Base-by-base conservation (phyloP, 2,113 vertebrate species). In the Lonchura striata region DNA sequence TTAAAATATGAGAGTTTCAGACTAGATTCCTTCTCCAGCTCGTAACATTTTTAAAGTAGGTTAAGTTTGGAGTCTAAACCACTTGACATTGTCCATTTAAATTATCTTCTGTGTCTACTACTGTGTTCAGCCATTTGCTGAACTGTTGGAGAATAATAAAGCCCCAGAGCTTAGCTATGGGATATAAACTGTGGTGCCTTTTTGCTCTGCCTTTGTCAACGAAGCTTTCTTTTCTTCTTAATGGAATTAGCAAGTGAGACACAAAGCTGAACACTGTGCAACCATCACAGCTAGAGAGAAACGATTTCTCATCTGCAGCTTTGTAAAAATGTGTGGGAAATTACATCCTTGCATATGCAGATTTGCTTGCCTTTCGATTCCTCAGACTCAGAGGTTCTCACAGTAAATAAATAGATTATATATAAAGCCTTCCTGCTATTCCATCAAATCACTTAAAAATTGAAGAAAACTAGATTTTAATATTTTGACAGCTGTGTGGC, bases 181-280 rank as follows among this genome's bases (percentile, higher is more conserved):
- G 41, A 74, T 84, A 66, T 64, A 71, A 92, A 90, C 69, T 76
- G 11, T 39, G 39, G 14, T 19, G 41, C 75, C 63, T 63, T 49
- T 87, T 76, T 80, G 37, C 65, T 70, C 30, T 64, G 72, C 57
- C 41, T 80, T 86, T 89, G 66, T 94, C 50, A 88, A 83, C 78
- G 47, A 88, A 64, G 25, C 42, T 82, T 88, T 83, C 39, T 70
- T 94, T 87, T 91, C 75, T 94, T 82, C 82, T 86, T 82, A 71
- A 74, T 91, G 87, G 66, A 89, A 92, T 94, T 94, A 96, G 64
- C 70, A 57, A 95, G 82, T 86, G 87, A 94, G 65, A 80, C 80
- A 78, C 24, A 72, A 78, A 79, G 63, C 89, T 59, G 88, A 83
- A 37, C 82, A 59, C 50, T 23, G 0, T 1, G 3, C 70, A 84